Evolutionary conservation across 2,797 vertebrate genomes (phyloP), one percentile per base, ranked within the genome.

Genomic region (Nothura maculosa): DNA sequence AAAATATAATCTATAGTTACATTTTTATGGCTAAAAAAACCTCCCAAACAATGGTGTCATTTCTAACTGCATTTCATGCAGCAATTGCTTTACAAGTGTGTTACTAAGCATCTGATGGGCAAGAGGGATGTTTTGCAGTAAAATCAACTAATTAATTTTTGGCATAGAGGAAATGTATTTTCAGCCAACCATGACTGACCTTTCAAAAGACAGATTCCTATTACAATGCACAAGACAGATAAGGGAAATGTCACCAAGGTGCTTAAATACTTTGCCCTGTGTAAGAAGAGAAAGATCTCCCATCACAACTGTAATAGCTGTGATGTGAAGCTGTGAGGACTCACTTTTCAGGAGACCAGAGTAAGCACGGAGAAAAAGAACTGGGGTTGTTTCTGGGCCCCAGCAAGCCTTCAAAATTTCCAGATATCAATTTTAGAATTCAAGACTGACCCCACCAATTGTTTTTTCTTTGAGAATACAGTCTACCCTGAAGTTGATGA

Each of bases 141-240:
- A 87, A 94, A 92, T 88, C 16, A 85, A 32, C n/a, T 70, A 16
- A 28, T 66, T 89, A 28, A 32, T 66, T 91, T 95, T 88, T 90
- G 94, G 67, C 78, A 88, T 42, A 79, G 36, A 10, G 28, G 58
- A 78, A 83, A 93, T 47, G 27, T 85, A 55, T 68, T 90, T 94
- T 90, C 18, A 60, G 15, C 1, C 0, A 21, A 38, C n/a, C 55
- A 22, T 32, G 76, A 84, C 20, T 0, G 1, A 57, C 47, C 40
- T 93, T 93, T 75, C 32, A 72, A 74, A 24, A 66, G 87, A 85
- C 32, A 77, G 79, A 82, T 91, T 78, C 47, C 30, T 38, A 52
- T 74, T 68, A 2, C 7, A 15, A 15, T 66, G 47, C 32, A 42
- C 21, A 55, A 68, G 42, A 58, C 36, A 67, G 42, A 24, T 30